Percentiles rank a stretch among this genome's conserved stretches.
Evolutionary conservation across 2,113 vertebrate species (phyloP).

Genomic region (Cyanistes caeruleus): DNA sequence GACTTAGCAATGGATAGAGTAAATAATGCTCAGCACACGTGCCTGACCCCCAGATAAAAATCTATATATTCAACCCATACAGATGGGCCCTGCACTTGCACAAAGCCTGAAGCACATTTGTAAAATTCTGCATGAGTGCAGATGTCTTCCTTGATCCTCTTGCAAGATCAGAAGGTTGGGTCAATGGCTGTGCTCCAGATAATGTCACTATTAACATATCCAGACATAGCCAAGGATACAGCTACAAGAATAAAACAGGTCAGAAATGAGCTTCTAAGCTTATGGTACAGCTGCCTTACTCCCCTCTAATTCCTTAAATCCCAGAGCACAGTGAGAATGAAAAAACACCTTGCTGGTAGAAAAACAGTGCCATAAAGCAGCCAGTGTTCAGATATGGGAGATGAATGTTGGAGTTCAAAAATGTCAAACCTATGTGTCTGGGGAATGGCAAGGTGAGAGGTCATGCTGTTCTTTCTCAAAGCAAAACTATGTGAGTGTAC

Average conservation of each 20-base stretch:
- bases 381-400: background rate
- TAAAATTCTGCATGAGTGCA: background rate
- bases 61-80: background rate
- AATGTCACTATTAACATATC: constrained; percentile 15
- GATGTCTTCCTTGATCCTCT: background rate
- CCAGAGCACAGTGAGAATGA: background rate
- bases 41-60: background rate
- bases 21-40: background rate
- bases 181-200: constrained; percentile 24
- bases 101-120: background rate
- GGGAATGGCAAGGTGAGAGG: background rate
- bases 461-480: background rate
- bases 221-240: background rate
- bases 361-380: background rate
- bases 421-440: background rate
- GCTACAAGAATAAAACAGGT: background rate
- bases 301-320: constrained; percentile 2
- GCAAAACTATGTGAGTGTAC: background rate
- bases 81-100: background rate
- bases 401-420: background rate
- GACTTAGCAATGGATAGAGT: background rate
- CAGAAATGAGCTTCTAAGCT: constrained; percentile 27
- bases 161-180: background rate
- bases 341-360: background rate
- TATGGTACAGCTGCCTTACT: background rate